Percentiles rank a stretch among this genome's conserved stretches.
Conservation (phyloP, 2,797 vertebrate genomes). For the Luscinia luscinia region DNA sequence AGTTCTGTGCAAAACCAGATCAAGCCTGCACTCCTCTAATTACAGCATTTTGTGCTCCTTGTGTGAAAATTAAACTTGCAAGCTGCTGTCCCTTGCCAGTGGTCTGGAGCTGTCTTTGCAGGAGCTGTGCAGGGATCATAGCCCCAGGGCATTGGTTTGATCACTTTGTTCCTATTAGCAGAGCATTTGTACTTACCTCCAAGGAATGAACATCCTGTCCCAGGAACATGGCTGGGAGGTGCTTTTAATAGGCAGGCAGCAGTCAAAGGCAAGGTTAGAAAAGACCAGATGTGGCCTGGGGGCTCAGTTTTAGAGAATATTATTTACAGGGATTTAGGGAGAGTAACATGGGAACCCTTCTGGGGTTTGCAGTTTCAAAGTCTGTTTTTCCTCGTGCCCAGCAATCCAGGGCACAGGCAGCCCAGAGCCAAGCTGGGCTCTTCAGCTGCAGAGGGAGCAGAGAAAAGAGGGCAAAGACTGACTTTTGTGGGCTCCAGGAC, state of each 20-base stretch:
- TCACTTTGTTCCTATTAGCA: slow-evolving; percentile 8
- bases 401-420: not conserved
- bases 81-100: not conserved
- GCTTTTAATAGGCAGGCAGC: not conserved
- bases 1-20: not conserved
- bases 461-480: not conserved
- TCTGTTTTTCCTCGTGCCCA: not conserved
- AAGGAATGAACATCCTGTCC: not conserved
- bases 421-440: not conserved
- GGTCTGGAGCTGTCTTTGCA: not conserved
- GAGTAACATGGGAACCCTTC: not conserved
- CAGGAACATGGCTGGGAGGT: not conserved
- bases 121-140: not conserved
- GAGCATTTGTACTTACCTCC: not conserved
- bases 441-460: not conserved
- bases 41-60: not conserved
- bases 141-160: not conserved
- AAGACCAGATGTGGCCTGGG: not conserved
- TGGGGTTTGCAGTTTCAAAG: not conserved
- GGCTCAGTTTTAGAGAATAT: not conserved
- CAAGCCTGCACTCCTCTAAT: not conserved
- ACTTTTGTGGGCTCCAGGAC: not conserved
- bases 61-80: not conserved
- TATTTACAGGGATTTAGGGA: not conserved
- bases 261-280: not conserved